These are phyloP conservation scores for Ornithorhynchus anatinus DNA, from an alignment of 2,113 vertebrate genomes.

Conservation along the genomic window DNA sequence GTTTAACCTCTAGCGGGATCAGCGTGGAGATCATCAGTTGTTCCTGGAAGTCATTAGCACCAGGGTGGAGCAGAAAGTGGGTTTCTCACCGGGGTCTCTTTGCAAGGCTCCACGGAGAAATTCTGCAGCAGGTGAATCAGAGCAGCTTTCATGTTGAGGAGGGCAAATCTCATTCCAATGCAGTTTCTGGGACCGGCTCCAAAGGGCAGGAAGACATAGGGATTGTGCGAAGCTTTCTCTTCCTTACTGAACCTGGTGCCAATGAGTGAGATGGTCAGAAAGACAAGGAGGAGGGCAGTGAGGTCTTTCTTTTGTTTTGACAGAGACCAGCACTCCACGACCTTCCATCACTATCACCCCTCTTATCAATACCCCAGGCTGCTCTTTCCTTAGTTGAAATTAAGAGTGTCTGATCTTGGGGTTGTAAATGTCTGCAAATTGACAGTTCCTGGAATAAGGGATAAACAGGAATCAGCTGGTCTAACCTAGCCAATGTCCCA, in stretches of 20 bases:
- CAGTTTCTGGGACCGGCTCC: conserved; percentile 80
- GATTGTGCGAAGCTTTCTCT: conserved; percentile 65
- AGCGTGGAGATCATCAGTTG: background rate
- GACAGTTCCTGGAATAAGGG: no score
- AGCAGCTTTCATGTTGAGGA: conserved; percentile 75
- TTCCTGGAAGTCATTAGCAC: background rate
- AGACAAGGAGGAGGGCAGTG: conserved; percentile 1
- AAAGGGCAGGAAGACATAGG: conserved; percentile 77
- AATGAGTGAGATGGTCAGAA: background rate
- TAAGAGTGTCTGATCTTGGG: background rate
- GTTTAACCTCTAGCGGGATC: background rate
- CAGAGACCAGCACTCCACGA: background rate
- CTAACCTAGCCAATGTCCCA: no score
- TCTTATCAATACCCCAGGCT: background rate
- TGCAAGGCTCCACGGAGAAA: conserved; percentile 70
- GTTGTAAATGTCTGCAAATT: no score
- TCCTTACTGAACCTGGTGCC: conserved; percentile 75
- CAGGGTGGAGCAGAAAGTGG: background rate
- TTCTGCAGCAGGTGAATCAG: conserved; percentile 69
- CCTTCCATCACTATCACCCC: conserved; percentile 1
- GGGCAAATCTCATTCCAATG: conserved; percentile 80
- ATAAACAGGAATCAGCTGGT: no score
- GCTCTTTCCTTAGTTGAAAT: background rate
- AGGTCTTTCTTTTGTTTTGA: background rate
- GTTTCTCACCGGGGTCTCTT: conserved; percentile 76